These are phyloP conservation scores for Drosophila antonietae DNA, from an alignment of 2,888 invertebrate genomes.

Conservation along the genomic window DNA sequence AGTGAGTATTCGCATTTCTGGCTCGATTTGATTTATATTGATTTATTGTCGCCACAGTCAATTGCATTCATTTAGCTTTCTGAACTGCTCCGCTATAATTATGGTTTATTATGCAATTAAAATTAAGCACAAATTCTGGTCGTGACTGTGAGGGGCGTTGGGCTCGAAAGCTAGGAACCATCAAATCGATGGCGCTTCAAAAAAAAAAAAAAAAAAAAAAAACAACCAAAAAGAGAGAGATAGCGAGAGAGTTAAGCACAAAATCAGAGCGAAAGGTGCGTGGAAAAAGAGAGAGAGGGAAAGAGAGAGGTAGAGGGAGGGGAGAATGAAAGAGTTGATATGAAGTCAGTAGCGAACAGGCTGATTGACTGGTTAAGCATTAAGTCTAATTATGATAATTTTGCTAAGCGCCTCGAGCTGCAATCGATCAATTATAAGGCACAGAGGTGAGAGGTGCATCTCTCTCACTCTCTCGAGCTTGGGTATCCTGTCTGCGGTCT, in stretches of 20 bases:
- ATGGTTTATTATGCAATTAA: constrained; percentile 65
- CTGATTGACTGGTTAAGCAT: constrained; percentile 54
- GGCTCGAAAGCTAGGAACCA: constrained; percentile 3
- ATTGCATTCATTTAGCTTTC: constrained; percentile 25
- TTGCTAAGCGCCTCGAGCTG: constrained; percentile 72
- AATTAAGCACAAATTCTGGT: constrained; percentile 24
- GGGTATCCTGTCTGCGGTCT: constrained; percentile 30
- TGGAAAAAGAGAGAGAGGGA: not conserved
- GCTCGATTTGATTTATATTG: constrained; percentile 31
- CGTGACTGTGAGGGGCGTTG: constrained; percentile 3
- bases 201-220: too few species aligned
- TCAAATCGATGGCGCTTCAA: constrained; percentile 41
- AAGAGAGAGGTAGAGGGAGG: not conserved
- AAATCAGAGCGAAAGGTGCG: constrained; percentile 6
- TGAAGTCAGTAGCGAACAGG: constrained; percentile 26
- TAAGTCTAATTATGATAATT: constrained; percentile 81
- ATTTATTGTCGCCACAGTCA: constrained; percentile 25
- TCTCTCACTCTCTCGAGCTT: not conserved
- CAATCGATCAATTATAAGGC: constrained; percentile 80
- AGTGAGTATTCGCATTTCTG: constrained; percentile 6
- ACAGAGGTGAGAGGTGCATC: constrained; percentile 36
- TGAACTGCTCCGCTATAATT: constrained; percentile 48
- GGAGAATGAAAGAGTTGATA: constrained; percentile 15
- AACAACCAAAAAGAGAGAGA: not conserved
- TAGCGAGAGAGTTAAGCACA: constrained; percentile 1